A percentile compares a stretch with the other conserved stretches of the same genome.
Conservation (phyloP, 2,113 vertebrate species). For the Grammomys surdaster region DNA sequence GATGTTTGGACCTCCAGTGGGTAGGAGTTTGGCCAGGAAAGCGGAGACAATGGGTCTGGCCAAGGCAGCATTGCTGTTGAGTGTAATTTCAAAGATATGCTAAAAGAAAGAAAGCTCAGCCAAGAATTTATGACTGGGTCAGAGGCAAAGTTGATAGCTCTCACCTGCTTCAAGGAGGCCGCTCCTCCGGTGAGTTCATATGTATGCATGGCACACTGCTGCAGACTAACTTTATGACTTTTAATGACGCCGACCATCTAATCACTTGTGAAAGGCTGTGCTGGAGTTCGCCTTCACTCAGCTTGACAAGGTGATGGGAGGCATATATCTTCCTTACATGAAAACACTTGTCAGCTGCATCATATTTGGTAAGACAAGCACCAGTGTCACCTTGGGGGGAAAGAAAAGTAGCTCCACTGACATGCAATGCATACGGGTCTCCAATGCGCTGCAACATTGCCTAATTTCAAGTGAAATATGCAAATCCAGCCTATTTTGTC, state of each 20-base stretch:
- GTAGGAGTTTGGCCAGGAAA: conserved; percentile 72
- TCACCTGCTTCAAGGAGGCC: conserved; percentile 76
- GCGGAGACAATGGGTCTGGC: conserved; percentile 75
- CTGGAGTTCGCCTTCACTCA: conserved; percentile 85
- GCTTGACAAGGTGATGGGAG: conserved; percentile 85
- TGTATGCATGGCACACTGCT: conserved; percentile 76
- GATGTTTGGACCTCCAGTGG: conserved; percentile 60
- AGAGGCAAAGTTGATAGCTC: conserved; percentile 74
- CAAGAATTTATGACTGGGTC: conserved; percentile 70
- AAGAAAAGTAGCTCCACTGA: conserved; percentile 85
- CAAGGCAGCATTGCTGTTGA: conserved; percentile 69
- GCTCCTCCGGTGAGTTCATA: conserved; percentile 75
- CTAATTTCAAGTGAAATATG: conserved; percentile 86
- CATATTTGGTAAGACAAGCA: conserved; percentile 87
- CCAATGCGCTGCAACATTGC: conserved; percentile 74
- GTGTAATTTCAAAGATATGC: conserved; percentile 76
- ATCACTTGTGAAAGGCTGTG: conserved; percentile 81
- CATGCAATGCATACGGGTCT: conserved; percentile 75
- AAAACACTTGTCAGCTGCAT: conserved; percentile 87
- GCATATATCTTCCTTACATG: conserved; percentile 83
- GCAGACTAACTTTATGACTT: conserved; percentile 82
- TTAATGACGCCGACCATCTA: conserved; percentile 85
- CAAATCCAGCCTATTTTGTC: conserved; percentile 82
- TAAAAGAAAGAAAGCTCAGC: conserved; percentile 69
- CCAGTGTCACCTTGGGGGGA: conserved; percentile 85